A percentile compares a stretch with the other conserved stretches of the same genome.
These are phyloP conservation scores for Myotis davidii DNA, from an alignment of 2,113 vertebrate species.

Conservation along the genomic window DNA sequence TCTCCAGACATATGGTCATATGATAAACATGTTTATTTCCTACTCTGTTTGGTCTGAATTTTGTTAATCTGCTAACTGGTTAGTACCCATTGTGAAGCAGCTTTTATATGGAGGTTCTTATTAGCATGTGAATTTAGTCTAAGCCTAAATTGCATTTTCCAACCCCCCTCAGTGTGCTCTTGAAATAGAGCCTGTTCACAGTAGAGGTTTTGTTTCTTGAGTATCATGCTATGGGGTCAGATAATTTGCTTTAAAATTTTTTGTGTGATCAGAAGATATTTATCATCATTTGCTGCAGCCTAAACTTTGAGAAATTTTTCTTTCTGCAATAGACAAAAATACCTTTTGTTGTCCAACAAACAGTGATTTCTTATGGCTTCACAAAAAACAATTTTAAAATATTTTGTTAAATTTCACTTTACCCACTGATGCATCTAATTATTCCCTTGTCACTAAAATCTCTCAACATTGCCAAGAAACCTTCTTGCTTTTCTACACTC, in stretches of 20 bases:
- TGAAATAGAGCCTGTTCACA: slow-evolving; percentile 65
- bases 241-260: slow-evolving; percentile 17
- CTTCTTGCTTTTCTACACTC: background rate
- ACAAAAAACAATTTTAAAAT: background rate
- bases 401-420: slow-evolving; percentile 46
- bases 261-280: background rate
- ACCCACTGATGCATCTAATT: background rate
- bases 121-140: slow-evolving; percentile 80
- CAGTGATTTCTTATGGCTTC: slow-evolving; percentile 38
- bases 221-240: slow-evolving; percentile 68
- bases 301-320: slow-evolving; percentile 3
- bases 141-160: slow-evolving; percentile 69
- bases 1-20: slow-evolving; percentile 72
- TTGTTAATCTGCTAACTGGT: slow-evolving; percentile 76
- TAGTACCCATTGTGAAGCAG: slow-evolving; percentile 71
- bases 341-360: background rate
- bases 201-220: slow-evolving; percentile 75
- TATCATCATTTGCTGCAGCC: slow-evolving; percentile 12
- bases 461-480: background rate
- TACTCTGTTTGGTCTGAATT: slow-evolving; percentile 68
- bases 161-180: slow-evolving; percentile 46
- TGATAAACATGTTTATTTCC: slow-evolving; percentile 76
- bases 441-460: background rate
- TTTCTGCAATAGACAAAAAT: background rate
- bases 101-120: slow-evolving; percentile 75